Percentiles rank a stretch among this genome's conserved stretches.
phyloP scores from a whole-genome alignment of 2,888 invertebrate genomes.

The Ellobium chinense region DNA sequence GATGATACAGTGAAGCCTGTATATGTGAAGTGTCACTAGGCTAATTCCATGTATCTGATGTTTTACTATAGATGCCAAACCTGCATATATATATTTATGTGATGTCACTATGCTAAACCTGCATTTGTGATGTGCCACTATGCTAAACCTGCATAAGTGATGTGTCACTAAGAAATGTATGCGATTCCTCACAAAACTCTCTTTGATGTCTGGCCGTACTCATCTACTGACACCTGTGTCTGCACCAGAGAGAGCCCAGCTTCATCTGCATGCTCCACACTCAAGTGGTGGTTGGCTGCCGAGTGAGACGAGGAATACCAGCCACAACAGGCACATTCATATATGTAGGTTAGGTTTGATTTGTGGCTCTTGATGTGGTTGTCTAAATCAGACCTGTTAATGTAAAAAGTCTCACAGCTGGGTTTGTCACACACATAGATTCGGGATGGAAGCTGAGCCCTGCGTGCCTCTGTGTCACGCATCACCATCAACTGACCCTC shows the following conservation, averaged over 20 bases:
- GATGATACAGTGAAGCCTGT: too few species aligned
- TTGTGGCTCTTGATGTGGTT: constrained; percentile 27
- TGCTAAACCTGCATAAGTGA: too few species aligned
- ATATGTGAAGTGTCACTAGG: too few species aligned
- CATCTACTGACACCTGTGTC: constrained; percentile 38
- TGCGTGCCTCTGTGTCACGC: constrained; percentile 59
- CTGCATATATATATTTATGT: too few species aligned
- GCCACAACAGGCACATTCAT: constrained; percentile 41
- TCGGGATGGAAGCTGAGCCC: constrained; percentile 53
- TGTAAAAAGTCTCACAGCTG: constrained; percentile 51
- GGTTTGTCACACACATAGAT: constrained; percentile 61
- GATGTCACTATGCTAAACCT: too few species aligned
- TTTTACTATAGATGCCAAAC: too few species aligned
- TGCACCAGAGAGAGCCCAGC: constrained; percentile 29
- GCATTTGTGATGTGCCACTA: too few species aligned
- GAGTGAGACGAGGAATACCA: constrained; percentile 42
- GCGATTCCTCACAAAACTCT: constrained; percentile 30
- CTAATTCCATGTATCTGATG: too few species aligned
- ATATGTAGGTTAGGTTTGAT: constrained; percentile 23
- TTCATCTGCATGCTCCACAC: constrained; percentile 29
- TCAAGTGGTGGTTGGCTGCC: constrained; percentile 21
- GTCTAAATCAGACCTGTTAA: constrained; percentile 22
- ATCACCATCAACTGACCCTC: constrained; percentile 57
- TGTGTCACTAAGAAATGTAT: too few species aligned
- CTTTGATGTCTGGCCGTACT: constrained; percentile 43